phyloP scores from a whole-genome alignment of 2,113 vertebrate species.

The Sylvietta virens region DNA sequence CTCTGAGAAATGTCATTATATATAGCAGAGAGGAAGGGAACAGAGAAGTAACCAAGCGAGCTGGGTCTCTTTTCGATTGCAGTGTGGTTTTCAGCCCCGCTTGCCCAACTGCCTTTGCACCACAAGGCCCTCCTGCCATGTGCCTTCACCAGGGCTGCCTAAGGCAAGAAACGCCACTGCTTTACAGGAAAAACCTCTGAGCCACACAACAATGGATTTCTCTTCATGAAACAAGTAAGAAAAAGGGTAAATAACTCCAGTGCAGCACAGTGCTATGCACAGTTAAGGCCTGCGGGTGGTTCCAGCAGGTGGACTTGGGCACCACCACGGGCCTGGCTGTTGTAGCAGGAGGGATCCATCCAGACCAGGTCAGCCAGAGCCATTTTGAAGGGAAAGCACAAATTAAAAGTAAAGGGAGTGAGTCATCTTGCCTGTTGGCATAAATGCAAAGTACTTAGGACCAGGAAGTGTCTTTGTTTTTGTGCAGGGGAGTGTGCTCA shows the following conservation, averaged over 20 bases:
- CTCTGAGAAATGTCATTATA: neutral
- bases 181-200: neutral
- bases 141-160: neutral
- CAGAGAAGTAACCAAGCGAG: neutral
- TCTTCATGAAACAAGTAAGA: neutral
- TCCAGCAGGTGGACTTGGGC: neutral
- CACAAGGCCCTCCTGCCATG: fast-evolving
- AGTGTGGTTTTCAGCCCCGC: neutral
- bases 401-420: neutral
- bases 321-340: fast-evolving
- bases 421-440: neutral
- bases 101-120: neutral
- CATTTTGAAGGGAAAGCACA: neutral
- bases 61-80: fast-evolving
- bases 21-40: neutral
- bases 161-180: neutral
- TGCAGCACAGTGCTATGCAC: fast-evolving
- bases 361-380: neutral
- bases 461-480: slow-evolving; percentile 29
- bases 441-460: neutral
- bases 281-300: neutral
- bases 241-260: neutral
- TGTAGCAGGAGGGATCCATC: neutral
- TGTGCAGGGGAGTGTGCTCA: neutral
- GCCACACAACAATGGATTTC: neutral